Percentiles rank a stretch among this genome's conserved stretches.
Conservation (phyloP, 2,797 vertebrate genomes). For the Lophotriccus pileatus region DNA sequence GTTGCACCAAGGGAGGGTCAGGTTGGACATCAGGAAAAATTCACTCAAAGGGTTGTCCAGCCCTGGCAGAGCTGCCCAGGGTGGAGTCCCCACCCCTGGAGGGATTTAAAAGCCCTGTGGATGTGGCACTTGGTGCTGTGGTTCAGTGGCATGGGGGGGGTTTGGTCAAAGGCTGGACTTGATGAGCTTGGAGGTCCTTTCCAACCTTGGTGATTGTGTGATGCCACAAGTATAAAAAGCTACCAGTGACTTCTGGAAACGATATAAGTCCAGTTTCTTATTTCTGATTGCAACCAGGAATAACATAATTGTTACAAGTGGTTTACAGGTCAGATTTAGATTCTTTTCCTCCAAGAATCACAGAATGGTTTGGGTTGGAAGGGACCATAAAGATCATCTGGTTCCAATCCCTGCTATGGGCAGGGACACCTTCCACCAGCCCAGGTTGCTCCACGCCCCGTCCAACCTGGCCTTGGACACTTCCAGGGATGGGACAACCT, state of each 20-base stretch:
- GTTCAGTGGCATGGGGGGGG: too few species aligned
- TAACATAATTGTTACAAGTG: not conserved
- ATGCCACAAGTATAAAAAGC: not conserved
- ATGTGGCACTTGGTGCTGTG: not conserved
- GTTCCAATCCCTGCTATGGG: too few species aligned
- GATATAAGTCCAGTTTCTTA: not conserved
- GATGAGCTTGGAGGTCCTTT: not conserved
- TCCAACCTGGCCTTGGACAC: too few species aligned
- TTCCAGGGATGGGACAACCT: too few species aligned
- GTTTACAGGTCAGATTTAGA: not conserved
- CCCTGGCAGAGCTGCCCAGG: not conserved
- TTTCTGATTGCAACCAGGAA: not conserved
- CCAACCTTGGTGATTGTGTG: not conserved
- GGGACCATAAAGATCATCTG: too few species aligned
- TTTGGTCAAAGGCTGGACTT: not conserved
- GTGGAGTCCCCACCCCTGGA: not conserved
- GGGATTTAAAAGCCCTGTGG: too few species aligned
- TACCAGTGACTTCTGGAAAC: not conserved
- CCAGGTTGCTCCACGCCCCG: not conserved
- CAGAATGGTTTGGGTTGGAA: not conserved
- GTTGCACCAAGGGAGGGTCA: not conserved
- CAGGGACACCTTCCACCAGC: not conserved
- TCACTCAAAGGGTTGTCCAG: not conserved
- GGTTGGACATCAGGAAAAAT: accelerated
- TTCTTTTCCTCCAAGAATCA: not conserved